Base-by-base conservation (phyloP, 2,797 vertebrate genomes). In the Premnoplex brunnescens region DNA sequence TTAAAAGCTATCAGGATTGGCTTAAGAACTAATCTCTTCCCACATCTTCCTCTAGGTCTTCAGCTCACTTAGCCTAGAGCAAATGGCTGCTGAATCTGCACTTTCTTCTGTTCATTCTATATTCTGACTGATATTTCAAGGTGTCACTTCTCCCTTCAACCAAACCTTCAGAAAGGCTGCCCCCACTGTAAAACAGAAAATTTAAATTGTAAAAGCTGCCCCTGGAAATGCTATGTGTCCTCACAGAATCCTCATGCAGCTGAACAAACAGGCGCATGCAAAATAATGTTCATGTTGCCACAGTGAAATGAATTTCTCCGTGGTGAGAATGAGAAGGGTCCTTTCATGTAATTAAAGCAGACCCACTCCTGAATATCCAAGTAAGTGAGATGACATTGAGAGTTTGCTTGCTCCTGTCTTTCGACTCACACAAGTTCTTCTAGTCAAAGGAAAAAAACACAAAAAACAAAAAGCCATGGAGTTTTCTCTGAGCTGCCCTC, bases 71-170 rank as follows among this genome's bases (percentile, higher is more conserved):
- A 59, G 36, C 64, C 69, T 28, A n/a, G 20, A 91, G 43, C 30
- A 88, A 91, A 66, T 0, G 2, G 49, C 58, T 89, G 39, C 85
- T 91, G 63, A 69, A 86, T 55, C 39, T 66, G 37, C 55, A 14
- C 49, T 90, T 85, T 84, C 48, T 67, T 44, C 52, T 83, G 18
- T 87, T 93, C 2, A 6, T 55, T 91, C 85, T 63, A 26, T 73
- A 91, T 78, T 91, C 82, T 84, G 46, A 74, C 20, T 88, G 82
- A 28, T 77, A 89, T 22, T 48, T 24, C 88, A 92, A 94, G 44
- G 62, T 91, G 68, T 72, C 59, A 80, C 19, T 77, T 94, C 49
- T 86, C 89, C 20, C 80, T 69, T 80, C 71, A 87, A 80, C 14
- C 24, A 32, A 68, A 49, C 27, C 67, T 73, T 63, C 71, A 87